phyloP scores from a whole-genome alignment of 1,140 invertebrate species.

The Drosophila ogumai region DNA sequence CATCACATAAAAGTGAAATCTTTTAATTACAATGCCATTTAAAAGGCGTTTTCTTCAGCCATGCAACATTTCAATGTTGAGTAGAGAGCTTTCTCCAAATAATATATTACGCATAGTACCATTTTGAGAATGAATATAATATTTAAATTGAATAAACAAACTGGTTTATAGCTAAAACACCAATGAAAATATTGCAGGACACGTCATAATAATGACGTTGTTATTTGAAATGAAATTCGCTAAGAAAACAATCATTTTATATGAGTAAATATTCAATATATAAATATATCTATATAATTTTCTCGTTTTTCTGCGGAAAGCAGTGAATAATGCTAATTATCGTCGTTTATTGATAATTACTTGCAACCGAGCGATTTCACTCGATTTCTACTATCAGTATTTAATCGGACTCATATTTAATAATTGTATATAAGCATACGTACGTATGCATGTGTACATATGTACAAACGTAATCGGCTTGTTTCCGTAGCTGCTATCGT shows the following conservation, averaged over 20 bases:
- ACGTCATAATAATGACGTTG: not conserved
- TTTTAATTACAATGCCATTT: constrained; percentile 26
- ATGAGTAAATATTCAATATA: not conserved
- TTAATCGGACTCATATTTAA: constrained; percentile 15
- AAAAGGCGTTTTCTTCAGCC: not conserved
- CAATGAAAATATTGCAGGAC: not conserved
- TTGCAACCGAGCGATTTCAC: constrained; percentile 24
- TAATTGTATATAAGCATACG: not conserved
- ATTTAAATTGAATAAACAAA: not conserved
- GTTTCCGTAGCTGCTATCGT: constrained; percentile 18
- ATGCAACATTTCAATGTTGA: not conserved
- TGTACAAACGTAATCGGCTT: not conserved
- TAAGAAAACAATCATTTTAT: not conserved
- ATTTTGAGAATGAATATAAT: not conserved
- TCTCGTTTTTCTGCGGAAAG: not conserved
- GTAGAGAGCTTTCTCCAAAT: not conserved
- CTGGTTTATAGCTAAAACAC: not conserved
- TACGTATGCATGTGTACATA: not conserved
- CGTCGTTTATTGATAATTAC: constrained; percentile 41
- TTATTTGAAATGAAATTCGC: not conserved
- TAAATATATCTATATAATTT: not conserved
- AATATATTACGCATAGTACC: not conserved
- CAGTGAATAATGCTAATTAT: constrained; percentile 38
- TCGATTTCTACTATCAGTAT: constrained; percentile 42
- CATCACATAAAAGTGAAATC: constrained; percentile 74